Evolutionary conservation across 2,888 invertebrate genomes (phyloP).

Genomic region (Pseudanteris insignis): DNA sequence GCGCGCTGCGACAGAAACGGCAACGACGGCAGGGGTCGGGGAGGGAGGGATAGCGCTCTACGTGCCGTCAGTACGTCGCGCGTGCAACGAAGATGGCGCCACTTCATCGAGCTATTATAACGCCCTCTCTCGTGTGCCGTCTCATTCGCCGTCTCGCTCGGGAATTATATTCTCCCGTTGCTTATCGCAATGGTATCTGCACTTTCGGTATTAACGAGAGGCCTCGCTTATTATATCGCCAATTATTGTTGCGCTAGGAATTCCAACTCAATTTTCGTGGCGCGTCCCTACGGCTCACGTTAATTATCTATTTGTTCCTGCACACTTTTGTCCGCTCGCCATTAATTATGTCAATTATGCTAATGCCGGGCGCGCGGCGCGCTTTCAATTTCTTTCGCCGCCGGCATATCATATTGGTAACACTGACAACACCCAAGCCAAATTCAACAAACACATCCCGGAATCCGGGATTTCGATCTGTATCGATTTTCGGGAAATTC

Average conservation of each 20-base stretch:
- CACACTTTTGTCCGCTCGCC: slow-evolving; percentile 31
- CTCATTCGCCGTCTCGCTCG: slow-evolving; percentile 11
- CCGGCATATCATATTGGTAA: slow-evolving; percentile 28
- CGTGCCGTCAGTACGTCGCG: no score
- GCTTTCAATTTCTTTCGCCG: slow-evolving; percentile 16
- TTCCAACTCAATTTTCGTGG: slow-evolving; percentile 41
- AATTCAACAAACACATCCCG: no score
- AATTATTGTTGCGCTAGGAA: slow-evolving; percentile 43
- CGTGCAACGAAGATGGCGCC: slow-evolving; percentile 4
- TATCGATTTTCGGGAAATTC: slow-evolving; percentile 28
- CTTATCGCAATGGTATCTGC: slow-evolving; percentile 44
- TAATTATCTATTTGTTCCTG: slow-evolving; percentile 43
- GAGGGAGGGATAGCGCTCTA: neutral
- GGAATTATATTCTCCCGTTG: slow-evolving; percentile 41
- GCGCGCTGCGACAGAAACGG: no score
- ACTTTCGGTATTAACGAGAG: slow-evolving; percentile 43
- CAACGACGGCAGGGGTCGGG: slow-evolving; percentile 11
- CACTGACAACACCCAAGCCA: no score
- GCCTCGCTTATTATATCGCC: slow-evolving; percentile 44
- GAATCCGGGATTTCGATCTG: slow-evolving; percentile 11
- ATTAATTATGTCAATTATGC: slow-evolving; percentile 39
- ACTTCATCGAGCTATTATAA: slow-evolving; percentile 36
- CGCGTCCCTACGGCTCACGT: slow-evolving; percentile 31
- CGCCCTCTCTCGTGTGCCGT: slow-evolving; percentile 21
- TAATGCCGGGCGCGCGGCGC: slow-evolving; percentile 28